Conservation (phyloP, 2,888 invertebrate species). For the Agrotis clavis region DNA sequence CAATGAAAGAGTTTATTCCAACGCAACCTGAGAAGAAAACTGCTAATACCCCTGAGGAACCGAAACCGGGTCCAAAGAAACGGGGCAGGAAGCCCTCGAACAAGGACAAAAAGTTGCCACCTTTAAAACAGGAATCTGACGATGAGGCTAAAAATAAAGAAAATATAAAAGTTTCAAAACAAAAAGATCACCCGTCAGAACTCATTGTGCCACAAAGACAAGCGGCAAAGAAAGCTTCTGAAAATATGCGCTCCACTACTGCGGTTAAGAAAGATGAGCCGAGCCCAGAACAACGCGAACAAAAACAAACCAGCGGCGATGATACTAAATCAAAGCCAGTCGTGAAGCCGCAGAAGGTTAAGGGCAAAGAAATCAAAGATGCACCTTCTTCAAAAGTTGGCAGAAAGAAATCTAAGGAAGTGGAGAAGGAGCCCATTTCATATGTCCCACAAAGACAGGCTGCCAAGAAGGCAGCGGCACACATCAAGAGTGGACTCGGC, state of each 20-base stretch:
- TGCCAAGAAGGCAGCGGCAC: constrained; percentile 97
- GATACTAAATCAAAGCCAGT: constrained; percentile 80
- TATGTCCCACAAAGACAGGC: constrained; percentile 97
- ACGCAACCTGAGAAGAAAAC: constrained; percentile 83
- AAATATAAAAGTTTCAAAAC: constrained; percentile 85
- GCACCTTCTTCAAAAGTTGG: constrained; percentile 82
- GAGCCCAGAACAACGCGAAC: constrained; percentile 66
- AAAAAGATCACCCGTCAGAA: constrained; percentile 93
- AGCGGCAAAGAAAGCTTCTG: constrained; percentile 97
- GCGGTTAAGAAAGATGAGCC: constrained; percentile 85
- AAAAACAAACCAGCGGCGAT: constrained; percentile 79
- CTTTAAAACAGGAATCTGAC: constrained; percentile 78
- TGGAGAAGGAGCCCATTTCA: constrained; percentile 93
- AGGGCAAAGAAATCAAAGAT: constrained; percentile 87
- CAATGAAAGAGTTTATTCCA: constrained; percentile 95
- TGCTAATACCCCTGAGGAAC: constrained; percentile 68
- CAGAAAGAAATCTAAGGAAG: constrained; percentile 90
- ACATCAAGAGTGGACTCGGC: constrained; percentile 95
- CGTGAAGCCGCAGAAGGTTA: constrained; percentile 80
- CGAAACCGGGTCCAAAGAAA: constrained; percentile 84
- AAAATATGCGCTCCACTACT: constrained; percentile 95
- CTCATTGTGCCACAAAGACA: constrained; percentile 97
- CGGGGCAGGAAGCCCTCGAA: constrained; percentile 87
- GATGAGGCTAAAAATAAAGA: constrained; percentile 90
- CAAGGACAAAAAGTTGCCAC: constrained; percentile 82